Evolutionary conservation across 2,888 invertebrate genomes (phyloP).

Genomic region (Lasioglossum marginatum): DNA sequence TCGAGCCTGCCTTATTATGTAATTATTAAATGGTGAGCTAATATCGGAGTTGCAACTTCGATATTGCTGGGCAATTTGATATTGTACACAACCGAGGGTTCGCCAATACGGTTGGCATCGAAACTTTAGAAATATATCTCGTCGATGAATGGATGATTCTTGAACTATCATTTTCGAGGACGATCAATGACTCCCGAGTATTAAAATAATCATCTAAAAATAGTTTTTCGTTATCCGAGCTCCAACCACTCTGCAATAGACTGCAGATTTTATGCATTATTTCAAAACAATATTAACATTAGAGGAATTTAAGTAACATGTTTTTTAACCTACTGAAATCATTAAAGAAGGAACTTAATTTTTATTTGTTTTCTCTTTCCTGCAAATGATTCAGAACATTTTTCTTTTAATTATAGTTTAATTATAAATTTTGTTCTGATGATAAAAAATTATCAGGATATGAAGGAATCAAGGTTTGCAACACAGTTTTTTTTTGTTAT

Average conservation of each 20-base stretch:
- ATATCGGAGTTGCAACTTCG: conserved; percentile 44
- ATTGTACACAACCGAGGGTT: conserved; percentile 30
- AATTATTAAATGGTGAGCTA: conserved; percentile 55
- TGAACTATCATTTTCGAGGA: neutral
- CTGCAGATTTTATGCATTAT: too few species aligned
- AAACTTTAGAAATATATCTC: conserved; percentile 26
- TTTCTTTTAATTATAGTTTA: too few species aligned
- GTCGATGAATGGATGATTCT: neutral
- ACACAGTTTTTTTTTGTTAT: neutral
- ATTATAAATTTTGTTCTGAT: too few species aligned
- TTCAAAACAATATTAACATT: too few species aligned
- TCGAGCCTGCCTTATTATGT: conserved; percentile 28
- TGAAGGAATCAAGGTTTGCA: neutral
- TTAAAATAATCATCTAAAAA: neutral
- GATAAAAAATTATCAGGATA: too few species aligned
- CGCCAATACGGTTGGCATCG: conserved; percentile 26
- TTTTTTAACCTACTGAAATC: too few species aligned
- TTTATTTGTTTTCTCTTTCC: too few species aligned
- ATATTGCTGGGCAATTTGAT: conserved; percentile 35
- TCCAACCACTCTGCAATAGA: neutral
- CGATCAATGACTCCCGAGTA: neutral
- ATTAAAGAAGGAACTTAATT: too few species aligned
- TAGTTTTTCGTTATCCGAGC: neutral
- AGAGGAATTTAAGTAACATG: too few species aligned
- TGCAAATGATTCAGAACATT: too few species aligned